Base-by-base conservation (phyloP, 2,888 invertebrate genomes). In the Lasioglossum lativentre region DNA sequence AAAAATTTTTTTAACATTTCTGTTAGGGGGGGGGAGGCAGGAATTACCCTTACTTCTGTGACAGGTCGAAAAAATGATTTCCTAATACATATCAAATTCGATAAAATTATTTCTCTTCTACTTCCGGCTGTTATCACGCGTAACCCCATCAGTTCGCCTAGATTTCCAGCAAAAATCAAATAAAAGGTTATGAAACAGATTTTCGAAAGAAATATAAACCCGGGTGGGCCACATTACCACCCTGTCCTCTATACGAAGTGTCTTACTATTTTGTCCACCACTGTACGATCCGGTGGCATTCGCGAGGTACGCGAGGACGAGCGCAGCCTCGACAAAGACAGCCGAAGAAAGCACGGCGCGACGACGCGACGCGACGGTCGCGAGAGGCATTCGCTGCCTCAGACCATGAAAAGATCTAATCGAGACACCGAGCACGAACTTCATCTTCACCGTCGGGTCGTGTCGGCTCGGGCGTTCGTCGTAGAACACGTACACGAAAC, bases 381-480 rank as follows among this genome's bases (percentile, higher is more conserved):
- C 66, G 71, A 52, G 71, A 52, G 27, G 77, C 27, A 42, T 47
- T 73, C 72, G 70, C 80, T 56, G 78, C 16, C 56, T 78, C 30
- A 27, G 63, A 34, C 68, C 83, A 14, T 78, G 71, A 83, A 78
- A 82, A 85, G 84, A 87, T 82, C 90, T 90, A 91, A 91, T 93
- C 89, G 92, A 92, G 92, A 93, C 91, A 89, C 89, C 82, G 85
- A 86, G 86, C 90, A 89, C 88, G 89, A 91, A 91, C 91, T 89
- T 91, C 91, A 91, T 92, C 88, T 85, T 89, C 83, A 78, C 85
- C 71, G 82, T 38, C 66, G 82, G 2, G 34, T 34, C 34, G 34
- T 42, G 81, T 40, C 86, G 80, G 76, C 82, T 80, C 79, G 78
- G 68, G 42, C 71, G 73, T 71, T 16, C 70, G 75, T 16, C 70